Base-by-base conservation (phyloP, 2,113 vertebrate genomes). In the Aleadryas rufinucha region DNA sequence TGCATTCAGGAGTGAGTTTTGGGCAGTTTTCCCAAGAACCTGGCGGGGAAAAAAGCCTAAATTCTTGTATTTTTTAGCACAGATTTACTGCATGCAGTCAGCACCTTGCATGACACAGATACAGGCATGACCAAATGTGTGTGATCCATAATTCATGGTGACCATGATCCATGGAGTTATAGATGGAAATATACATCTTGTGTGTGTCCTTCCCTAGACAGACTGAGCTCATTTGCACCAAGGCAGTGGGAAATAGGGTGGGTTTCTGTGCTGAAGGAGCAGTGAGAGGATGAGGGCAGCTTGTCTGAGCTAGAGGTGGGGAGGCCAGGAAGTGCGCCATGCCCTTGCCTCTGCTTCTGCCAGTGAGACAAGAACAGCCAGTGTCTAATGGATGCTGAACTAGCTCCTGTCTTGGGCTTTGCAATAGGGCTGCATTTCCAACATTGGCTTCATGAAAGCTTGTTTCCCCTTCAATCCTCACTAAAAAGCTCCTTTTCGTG, bases 331-430 rank as follows among this genome's bases (percentile, higher is more conserved):
- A 75, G 17, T 1, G 0, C 0, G 3, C 14, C 13, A 4, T 9
- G 14, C 5, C 15, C 16, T 16, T 16, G 30, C 21, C 7, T 1
- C 1, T 16, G 42, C 15, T 61, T 49, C 64, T 83, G 54, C 26
- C 18, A 30, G 44, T 0, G 0, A 54, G 37, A 6, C 6, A 75
- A 72, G 68, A 10, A n/a, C 27, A 31, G 9, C 3, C 27, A 3
- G 7, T 9, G 17, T 27, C 74, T 42, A 18, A 70, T 18, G 44
- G 5, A 28, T 9, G 5, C 47, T 24, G 44, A 61, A 15, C 2
- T 18, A 31, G 17, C 16, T 87, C 70, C 50, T 7, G 1, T 37
- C 33, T 70, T 41, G 59, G 27, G 14, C 35, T 72, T 91, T 74
- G 45, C 7, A 8, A 20, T 3, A 57, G 3, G 7, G 8, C 26